Percentiles rank a stretch among this genome's conserved stretches.
These are phyloP conservation scores for Bombylius major DNA, from an alignment of 2,888 invertebrate species.

Conservation along the genomic window DNA sequence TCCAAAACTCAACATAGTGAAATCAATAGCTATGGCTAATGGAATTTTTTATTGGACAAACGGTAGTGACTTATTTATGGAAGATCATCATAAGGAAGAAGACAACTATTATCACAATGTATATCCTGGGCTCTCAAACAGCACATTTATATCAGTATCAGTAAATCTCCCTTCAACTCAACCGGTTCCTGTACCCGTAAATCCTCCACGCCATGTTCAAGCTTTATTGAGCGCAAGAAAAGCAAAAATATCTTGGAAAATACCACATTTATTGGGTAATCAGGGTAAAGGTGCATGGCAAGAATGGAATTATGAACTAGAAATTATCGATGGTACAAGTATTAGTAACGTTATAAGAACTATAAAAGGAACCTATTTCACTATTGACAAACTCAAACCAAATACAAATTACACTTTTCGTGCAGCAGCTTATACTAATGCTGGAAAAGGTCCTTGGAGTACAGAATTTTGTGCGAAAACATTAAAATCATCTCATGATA, in stretches of 20 bases:
- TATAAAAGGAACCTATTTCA: constrained; percentile 48
- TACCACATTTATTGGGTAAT: constrained; percentile 60
- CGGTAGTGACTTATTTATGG: constrained; percentile 59
- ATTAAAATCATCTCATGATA: constrained; percentile 37
- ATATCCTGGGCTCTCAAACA: constrained; percentile 43
- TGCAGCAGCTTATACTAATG: constrained; percentile 63
- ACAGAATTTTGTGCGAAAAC: constrained; percentile 62
- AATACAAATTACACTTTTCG: constrained; percentile 65
- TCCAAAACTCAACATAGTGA: constrained; percentile 59
- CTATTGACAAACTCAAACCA: constrained; percentile 56
- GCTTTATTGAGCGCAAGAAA: constrained; percentile 64
- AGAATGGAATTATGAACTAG: constrained; percentile 31
- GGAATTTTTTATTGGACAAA: constrained; percentile 80
- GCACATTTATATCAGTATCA: constrained; percentile 40
- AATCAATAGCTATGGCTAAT: constrained; percentile 62
- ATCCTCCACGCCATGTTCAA: constrained; percentile 66
- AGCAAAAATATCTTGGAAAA: constrained; percentile 71
- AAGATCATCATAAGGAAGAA: constrained; percentile 59
- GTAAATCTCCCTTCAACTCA: constrained; percentile 57
- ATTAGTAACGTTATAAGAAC: constrained; percentile 27
- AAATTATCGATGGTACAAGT: constrained; percentile 30
- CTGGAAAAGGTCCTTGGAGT: constrained; percentile 71
- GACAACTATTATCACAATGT: constrained; percentile 67
- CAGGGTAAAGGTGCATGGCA: constrained; percentile 56
- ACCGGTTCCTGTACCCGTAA: constrained; percentile 65